Evolutionary conservation across 2,888 invertebrate species (phyloP).

Genomic region (Sarcophaga caerulescens): DNA sequence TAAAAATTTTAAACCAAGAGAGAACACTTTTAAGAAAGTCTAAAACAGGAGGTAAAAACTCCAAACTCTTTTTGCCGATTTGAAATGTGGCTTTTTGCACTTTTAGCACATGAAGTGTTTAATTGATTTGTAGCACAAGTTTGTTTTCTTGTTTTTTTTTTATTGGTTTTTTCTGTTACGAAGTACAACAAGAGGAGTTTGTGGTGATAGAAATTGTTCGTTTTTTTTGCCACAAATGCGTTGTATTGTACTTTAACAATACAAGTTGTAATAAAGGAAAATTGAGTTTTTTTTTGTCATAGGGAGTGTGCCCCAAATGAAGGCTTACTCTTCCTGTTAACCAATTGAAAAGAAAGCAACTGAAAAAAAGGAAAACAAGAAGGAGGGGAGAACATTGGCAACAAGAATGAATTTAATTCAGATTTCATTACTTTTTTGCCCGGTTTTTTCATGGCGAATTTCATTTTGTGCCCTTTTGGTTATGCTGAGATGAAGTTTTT

Average conservation of each 20-base stretch:
- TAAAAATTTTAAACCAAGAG: no score
- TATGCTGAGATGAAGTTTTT: slow-evolving; percentile 38
- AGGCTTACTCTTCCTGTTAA: slow-evolving; percentile 58
- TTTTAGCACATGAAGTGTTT: slow-evolving; percentile 62
- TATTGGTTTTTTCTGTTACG: no score
- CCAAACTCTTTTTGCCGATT: slow-evolving; percentile 20
- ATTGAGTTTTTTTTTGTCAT: slow-evolving; percentile 34
- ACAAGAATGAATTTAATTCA: slow-evolving; percentile 59
- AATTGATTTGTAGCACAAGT: slow-evolving; percentile 66
- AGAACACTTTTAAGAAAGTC: background rate
- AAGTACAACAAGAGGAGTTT: slow-evolving; percentile 45
- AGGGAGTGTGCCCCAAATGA: slow-evolving; percentile 22
- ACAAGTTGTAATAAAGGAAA: slow-evolving; percentile 58
- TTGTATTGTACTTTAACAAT: slow-evolving; percentile 51
- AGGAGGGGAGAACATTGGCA: slow-evolving; percentile 44
- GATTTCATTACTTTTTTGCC: background rate
- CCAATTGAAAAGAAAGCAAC: slow-evolving; percentile 46
- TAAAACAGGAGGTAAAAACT: background rate
- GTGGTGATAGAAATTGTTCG: background rate
- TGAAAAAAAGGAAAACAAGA: background rate
- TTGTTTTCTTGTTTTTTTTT: background rate
- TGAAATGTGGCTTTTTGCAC: slow-evolving; percentile 53
- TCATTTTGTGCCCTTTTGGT: slow-evolving; percentile 50
- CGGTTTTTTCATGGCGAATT: background rate
- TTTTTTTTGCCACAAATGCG: slow-evolving; percentile 12